Evolutionary conservation across 2,797 vertebrate genomes (phyloP).

Genomic region (Rallus crepitans): DNA sequence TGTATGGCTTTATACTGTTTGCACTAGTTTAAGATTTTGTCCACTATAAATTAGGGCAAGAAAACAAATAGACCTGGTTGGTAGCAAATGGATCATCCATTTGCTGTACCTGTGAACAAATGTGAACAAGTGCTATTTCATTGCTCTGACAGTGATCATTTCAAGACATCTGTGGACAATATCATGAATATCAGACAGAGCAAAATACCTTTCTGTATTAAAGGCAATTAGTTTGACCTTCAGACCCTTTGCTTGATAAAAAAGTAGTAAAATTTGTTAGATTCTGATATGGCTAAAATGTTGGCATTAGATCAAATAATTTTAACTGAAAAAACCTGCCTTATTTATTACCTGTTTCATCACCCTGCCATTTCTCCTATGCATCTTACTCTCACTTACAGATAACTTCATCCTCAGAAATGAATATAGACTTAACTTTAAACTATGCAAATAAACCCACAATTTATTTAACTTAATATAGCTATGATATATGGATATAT

Average conservation of each 20-base stretch:
- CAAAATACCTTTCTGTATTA: rapidly evolving
- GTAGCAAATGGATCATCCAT: neutral
- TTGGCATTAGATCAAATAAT: neutral
- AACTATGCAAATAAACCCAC: neutral
- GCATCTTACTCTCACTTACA: neutral
- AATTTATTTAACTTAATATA: neutral
- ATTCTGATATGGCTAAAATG: neutral
- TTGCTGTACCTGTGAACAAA: neutral
- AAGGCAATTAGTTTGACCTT: neutral
- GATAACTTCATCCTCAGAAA: neutral
- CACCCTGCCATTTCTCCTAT: neutral
- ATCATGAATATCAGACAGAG: neutral
- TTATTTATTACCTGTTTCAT: neutral
- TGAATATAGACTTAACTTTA: neutral
- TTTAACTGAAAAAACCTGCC: neutral
- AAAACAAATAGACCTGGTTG: neutral
- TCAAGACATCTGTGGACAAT: neutral
- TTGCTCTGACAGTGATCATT: neutral
- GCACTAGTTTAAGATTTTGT: neutral
- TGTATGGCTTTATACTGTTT: neutral
- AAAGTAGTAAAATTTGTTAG: rapidly evolving
- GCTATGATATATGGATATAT: rapidly evolving
- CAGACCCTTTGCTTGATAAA: neutral
- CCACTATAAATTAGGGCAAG: neutral
- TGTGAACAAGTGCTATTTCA: neutral